Percentiles rank a stretch among this genome's conserved stretches.
phyloP scores from a whole-genome alignment of 2,888 invertebrate genomes.

The Temnothorax ravouxi region DNA sequence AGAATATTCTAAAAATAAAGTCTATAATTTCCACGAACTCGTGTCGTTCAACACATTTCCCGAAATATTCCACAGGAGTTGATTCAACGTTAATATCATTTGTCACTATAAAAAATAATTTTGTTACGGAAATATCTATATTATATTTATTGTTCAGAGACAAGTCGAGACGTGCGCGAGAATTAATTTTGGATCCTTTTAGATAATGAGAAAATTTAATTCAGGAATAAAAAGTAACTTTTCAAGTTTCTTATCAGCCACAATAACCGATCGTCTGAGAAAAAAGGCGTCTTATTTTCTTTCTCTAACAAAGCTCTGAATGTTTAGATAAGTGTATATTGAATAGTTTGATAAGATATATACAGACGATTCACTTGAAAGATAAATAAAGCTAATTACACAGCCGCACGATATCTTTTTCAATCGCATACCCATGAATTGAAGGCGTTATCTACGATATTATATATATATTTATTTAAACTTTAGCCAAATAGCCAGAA shows the following conservation, averaged over 20 bases:
- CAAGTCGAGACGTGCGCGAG: neutral
- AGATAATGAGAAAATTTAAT: neutral
- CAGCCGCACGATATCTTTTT: neutral
- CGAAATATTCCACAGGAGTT: neutral
- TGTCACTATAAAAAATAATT: neutral
- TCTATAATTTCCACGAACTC: conserved; percentile 80
- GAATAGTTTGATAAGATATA: neutral
- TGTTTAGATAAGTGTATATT: neutral
- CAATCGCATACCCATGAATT: neutral
- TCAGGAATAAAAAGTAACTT: neutral
- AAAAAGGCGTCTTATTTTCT: neutral
- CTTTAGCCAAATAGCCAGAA: no score
- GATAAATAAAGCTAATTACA: neutral
- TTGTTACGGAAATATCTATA: neutral
- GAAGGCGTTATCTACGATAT: neutral
- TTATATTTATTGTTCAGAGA: neutral
- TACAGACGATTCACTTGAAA: neutral
- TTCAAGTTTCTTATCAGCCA: neutral
- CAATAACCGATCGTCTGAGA: neutral
- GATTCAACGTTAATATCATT: neutral
- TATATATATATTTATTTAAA: no score
- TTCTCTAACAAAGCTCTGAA: neutral
- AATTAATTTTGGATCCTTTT: neutral
- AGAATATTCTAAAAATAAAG: conserved; percentile 83
- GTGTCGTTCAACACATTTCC: conserved; percentile 16